Evolutionary conservation across 2,113 vertebrate genomes (phyloP), one percentile per base, ranked within the genome.

Genomic region (Carassius auratus): DNA sequence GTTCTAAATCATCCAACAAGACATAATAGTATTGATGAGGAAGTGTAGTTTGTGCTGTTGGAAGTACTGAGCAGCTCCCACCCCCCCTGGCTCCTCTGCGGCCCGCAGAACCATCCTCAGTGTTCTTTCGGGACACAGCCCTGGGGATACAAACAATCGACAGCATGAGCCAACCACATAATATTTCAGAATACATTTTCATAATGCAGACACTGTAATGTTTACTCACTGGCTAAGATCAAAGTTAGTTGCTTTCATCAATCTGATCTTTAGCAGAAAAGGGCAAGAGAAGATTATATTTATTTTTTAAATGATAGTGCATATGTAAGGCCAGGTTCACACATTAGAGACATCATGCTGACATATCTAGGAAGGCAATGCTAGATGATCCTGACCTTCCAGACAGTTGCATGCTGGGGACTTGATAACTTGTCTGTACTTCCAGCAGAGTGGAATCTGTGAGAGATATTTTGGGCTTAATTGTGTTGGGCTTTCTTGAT

Each of bases 31-130:
- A 33, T 30, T 14, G 74, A 17, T 17, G 33, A 48, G 82, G 13
- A 76, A 59, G 82, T 21, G 8, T 94, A 97, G 97, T 95, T 98
- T 97, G 92, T 99, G 98, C 19, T 89, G 83, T 84, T 96, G 86
- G 48, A 92, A 99, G 89, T 99, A 99, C 81, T 99, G 97, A 62
- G 89, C 76, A 0, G 96, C 95, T 69, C 97, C 97, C 0, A 97
- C 19, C 81, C 97, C 97, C 2, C 97, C 97, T 89, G 96, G 95
- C 85, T 99, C 98, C 86, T 99, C 98, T 17, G 88, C 97, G 0
- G 96, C 96, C 97, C 98, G 99, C 6, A 99, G 91, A 84, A 99
- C 97, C 61, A 96, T 88, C 50, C 96, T 95, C 64, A 99, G 89
- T 9, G 98, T 99, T 88, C 97, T 97, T 89, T 96, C 97, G 0